These are phyloP conservation scores for Miltochrista miniata DNA, from an alignment of 2,888 invertebrate species.

Conservation along the genomic window DNA sequence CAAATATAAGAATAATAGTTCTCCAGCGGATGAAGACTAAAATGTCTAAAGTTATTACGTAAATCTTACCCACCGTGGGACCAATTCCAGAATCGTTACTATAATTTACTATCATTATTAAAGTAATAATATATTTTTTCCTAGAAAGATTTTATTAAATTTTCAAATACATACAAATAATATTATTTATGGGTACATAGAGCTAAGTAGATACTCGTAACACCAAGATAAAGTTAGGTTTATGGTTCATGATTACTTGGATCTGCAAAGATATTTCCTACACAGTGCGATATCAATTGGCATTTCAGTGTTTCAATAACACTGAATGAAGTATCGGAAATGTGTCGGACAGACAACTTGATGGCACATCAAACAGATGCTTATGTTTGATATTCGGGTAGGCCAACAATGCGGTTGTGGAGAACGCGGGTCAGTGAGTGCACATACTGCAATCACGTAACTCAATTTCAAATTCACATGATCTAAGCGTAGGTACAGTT, in stretches of 20 bases:
- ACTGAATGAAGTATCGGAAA: slow-evolving; percentile 3
- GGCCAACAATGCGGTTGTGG: slow-evolving; percentile 66
- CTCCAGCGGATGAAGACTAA: background rate
- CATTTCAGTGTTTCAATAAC: background rate
- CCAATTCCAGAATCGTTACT: background rate
- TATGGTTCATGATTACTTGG: no score
- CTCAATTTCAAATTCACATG: no score
- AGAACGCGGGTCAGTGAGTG: slow-evolving; percentile 81
- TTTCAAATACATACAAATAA: no score
- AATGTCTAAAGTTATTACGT: background rate
- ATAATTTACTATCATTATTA: background rate
- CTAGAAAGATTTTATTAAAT: background rate
- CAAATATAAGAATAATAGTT: background rate
- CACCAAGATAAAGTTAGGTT: no score
- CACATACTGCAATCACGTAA: slow-evolving; percentile 82
- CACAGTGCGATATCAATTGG: no score
- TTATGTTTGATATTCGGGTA: slow-evolving; percentile 71
- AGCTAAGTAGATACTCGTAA: no score
- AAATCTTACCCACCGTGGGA: background rate
- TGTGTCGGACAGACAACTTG: slow-evolving; percentile 33
- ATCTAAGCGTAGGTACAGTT: no score
- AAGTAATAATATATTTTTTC: background rate
- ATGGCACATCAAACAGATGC: slow-evolving; percentile 70
- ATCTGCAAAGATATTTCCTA: no score
- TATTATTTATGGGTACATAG: no score